Evolutionary conservation across 1,140 invertebrate genomes (phyloP).

Genomic region (Drosophila nannoptera): DNA sequence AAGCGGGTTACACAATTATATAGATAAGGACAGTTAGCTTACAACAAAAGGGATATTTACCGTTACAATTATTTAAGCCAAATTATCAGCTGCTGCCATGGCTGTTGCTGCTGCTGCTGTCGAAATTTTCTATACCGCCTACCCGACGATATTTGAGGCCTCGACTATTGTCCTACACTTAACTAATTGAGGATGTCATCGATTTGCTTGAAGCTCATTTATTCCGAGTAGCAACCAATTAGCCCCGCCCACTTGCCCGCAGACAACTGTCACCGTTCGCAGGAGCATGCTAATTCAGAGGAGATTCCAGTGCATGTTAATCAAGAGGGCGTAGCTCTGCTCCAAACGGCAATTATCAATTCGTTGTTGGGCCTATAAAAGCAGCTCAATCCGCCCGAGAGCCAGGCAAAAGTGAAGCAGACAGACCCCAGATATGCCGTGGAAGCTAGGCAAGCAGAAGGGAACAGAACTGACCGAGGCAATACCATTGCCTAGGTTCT

Average conservation of each 20-base stretch:
- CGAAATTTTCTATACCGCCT: constrained; percentile 6
- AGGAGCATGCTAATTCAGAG: constrained; percentile 60
- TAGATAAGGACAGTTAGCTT: no score
- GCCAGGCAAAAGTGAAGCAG: background rate
- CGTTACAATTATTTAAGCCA: no score
- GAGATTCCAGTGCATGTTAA: constrained; percentile 50
- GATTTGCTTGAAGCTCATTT: constrained; percentile 54
- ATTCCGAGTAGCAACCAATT: constrained; percentile 64
- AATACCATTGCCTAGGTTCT: constrained; percentile 34
- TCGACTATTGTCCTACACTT: constrained; percentile 27
- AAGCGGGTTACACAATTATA: background rate
- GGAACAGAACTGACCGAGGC: constrained; percentile 1
- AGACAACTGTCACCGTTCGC: constrained; percentile 60
- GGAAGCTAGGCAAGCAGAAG: constrained; percentile 2
- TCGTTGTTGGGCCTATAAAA: constrained; percentile 34
- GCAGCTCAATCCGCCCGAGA: background rate
- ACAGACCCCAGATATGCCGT: background rate
- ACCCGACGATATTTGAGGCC: constrained; percentile 45
- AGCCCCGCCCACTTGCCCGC: constrained; percentile 42
- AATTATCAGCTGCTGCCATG: no score
- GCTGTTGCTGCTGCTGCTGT: no score
- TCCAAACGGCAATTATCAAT: constrained; percentile 57
- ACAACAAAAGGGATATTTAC: no score
- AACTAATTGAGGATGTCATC: constrained; percentile 40
- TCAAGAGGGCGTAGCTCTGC: constrained; percentile 52